These are phyloP conservation scores for Anguilla obscura DNA, from an alignment of 2,797 vertebrate species.

Conservation along the genomic window DNA sequence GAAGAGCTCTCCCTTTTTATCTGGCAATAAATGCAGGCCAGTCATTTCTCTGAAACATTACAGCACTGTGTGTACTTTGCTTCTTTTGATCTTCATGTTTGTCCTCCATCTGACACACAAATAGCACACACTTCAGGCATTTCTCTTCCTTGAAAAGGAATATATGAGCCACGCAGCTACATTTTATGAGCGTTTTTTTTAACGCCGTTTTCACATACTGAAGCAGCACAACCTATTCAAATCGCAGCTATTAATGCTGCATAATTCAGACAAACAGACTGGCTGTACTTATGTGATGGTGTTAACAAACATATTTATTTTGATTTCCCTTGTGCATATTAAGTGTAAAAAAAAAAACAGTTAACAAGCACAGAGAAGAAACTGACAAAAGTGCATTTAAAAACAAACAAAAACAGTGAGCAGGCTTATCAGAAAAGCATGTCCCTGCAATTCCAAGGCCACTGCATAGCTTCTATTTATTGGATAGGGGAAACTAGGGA, in stretches of 20 bases:
- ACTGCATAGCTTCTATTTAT: not conserved
- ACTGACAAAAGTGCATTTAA: not conserved
- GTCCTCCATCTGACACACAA: not conserved
- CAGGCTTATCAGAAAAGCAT: not conserved
- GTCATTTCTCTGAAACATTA: not conserved
- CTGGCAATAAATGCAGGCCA: not conserved
- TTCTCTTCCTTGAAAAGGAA: not conserved
- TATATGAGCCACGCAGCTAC: not conserved
- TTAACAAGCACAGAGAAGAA: not conserved
- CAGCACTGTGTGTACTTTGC: not conserved
- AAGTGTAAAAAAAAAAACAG: not conserved
- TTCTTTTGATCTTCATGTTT: not conserved
- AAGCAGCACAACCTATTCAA: no score
- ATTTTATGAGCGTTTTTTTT: not conserved
- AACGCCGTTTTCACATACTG: not conserved
- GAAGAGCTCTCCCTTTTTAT: not conserved
- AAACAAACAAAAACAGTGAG: not conserved
- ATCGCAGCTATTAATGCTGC: no score
- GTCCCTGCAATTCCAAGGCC: not conserved
- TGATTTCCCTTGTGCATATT: no score
- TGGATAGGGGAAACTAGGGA: slow-evolving; percentile 1
- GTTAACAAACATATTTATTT: no score
- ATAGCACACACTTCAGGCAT: not conserved
- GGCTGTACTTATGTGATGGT: no score
- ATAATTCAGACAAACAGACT: no score